phyloP scores from a whole-genome alignment of 2,888 invertebrate genomes.

The Eremobia ochroleuca region DNA sequence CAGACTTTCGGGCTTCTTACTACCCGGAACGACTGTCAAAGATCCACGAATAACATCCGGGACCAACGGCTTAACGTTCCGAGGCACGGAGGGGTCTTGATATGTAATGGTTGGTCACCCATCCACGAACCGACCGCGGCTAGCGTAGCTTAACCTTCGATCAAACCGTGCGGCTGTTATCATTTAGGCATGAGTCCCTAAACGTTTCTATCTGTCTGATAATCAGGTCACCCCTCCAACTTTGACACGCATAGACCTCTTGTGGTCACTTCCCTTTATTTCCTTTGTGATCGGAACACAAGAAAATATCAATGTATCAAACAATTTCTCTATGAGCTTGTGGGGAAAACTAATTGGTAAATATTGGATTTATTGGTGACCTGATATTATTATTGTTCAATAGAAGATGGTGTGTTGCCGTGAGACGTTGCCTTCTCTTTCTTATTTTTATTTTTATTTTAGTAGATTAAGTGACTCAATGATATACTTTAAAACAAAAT shows the following conservation, averaged over 20 bases:
- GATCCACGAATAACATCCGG: background rate
- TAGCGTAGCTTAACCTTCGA: background rate
- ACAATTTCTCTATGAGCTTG: slow-evolving; percentile 27
- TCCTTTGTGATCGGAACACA: slow-evolving; percentile 24
- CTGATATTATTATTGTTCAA: slow-evolving; percentile 23
- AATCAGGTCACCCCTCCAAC: slow-evolving; percentile 9
- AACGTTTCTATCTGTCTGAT: background rate
- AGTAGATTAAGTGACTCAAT: too few species aligned
- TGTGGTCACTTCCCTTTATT: slow-evolving; percentile 5
- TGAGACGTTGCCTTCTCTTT: background rate
- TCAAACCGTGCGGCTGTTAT: background rate
- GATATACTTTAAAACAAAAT: background rate
- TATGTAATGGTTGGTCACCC: background rate
- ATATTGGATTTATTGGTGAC: slow-evolving; percentile 22
- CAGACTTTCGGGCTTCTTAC: background rate
- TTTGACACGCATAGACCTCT: slow-evolving; percentile 4
- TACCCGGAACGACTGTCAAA: background rate
- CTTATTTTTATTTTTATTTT: too few species aligned
- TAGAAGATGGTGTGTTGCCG: too few species aligned
- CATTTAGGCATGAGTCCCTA: background rate
- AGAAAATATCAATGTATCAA: slow-evolving; percentile 42
- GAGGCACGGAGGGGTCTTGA: background rate
- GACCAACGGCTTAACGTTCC: background rate
- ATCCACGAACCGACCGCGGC: background rate
- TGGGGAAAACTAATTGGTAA: slow-evolving; percentile 29